Evolutionary conservation across 1,140 invertebrate species (phyloP).

Genomic region (Planococcus citri): DNA sequence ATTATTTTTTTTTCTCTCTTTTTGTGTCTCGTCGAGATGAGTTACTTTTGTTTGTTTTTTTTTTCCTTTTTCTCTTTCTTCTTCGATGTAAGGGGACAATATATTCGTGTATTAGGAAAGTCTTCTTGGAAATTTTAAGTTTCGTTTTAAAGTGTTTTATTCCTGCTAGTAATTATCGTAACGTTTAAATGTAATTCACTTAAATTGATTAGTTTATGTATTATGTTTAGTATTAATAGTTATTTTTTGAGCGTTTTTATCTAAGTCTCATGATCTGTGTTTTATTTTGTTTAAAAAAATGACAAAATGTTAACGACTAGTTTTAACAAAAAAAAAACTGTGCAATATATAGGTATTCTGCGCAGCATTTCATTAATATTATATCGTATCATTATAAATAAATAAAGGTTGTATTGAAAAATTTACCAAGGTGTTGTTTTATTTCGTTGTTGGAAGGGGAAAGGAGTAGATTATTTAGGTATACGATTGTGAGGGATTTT

Average conservation of each 20-base stretch:
- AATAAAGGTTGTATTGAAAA: constrained; percentile 19
- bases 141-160: constrained; percentile 17
- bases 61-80: neutral
- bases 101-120: neutral
- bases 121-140: constrained; percentile 19
- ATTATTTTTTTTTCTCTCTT: no score
- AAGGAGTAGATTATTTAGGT: no score
- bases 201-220: constrained; percentile 9
- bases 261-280: constrained; percentile 20
- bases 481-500: no score
- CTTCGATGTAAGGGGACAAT: constrained; percentile 7
- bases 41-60: constrained; percentile 13
- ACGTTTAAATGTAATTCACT: constrained; percentile 16
- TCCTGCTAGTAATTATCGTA: constrained; percentile 18
- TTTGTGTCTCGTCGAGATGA: neutral
- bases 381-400: constrained; percentile 19
- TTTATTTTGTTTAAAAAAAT: constrained; percentile 18
- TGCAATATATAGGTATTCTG: constrained; percentile 20
- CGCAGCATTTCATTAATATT: constrained; percentile 20
- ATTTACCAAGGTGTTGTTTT: neutral
- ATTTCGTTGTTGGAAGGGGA: neutral
- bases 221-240: constrained; percentile 13
- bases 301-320: constrained; percentile 18
- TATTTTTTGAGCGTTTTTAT: constrained; percentile 19
- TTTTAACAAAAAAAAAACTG: constrained; percentile 17